These are phyloP conservation scores for Strongylocentrotus purpuratus DNA, from an alignment of 35 echinoderm and acorn worm genomes.

Conservation along the genomic window DNA sequence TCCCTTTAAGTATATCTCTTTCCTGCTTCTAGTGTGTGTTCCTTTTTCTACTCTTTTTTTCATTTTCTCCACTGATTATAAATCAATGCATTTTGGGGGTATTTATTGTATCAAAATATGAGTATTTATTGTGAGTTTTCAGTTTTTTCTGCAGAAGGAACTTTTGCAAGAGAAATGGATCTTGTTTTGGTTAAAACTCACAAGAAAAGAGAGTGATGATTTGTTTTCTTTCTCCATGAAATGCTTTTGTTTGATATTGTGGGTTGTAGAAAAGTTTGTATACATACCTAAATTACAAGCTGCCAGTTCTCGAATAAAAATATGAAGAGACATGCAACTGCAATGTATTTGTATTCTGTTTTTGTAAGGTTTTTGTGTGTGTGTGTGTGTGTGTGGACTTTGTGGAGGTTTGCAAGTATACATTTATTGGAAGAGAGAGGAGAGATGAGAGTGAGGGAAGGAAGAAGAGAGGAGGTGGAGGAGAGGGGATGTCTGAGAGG, in stretches of 20 bases:
- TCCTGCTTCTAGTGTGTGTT: background rate
- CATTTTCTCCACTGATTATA: background rate
- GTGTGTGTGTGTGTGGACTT: background rate
- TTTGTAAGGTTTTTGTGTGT: background rate
- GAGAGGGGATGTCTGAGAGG: background rate
- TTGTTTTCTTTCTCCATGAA: constrained; percentile 24
- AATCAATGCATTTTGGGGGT: constrained; percentile 19
- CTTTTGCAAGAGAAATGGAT: constrained; percentile 7
- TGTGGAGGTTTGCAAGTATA: background rate
- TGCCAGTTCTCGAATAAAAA: constrained; percentile 16
- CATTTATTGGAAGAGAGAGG: background rate
- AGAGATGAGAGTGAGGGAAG: background rate
- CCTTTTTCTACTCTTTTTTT: background rate
- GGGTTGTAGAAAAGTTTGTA: constrained; percentile 34
- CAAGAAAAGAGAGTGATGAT: background rate
- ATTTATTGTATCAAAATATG: constrained; percentile 26
- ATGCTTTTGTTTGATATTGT: constrained; percentile 34
- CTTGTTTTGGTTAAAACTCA: constrained; percentile 5
- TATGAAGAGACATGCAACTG: background rate
- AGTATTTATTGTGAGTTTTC: constrained; percentile 31
- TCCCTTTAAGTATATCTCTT: background rate
- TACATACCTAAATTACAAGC: constrained; percentile 37
- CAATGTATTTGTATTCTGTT: background rate
- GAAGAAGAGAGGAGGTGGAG: too few species aligned
- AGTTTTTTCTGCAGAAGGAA: background rate